Percentiles rank a stretch among this genome's conserved stretches.
Conservation (phyloP, 2,888 invertebrate genomes). For the Serrognathus titanus region DNA sequence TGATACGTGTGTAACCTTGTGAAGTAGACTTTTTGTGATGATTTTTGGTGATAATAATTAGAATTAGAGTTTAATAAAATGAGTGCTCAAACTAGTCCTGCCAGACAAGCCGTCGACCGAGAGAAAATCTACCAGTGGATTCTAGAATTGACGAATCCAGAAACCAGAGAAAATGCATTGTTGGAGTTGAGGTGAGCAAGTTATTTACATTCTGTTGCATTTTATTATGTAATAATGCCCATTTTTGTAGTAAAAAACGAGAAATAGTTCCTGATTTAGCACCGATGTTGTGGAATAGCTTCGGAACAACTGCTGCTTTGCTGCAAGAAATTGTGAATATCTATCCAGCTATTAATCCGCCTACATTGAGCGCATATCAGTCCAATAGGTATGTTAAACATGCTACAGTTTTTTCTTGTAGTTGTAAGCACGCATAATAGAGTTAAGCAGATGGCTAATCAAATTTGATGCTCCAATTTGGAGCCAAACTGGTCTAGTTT, state of each 20-base stretch:
- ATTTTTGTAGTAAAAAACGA: slow-evolving; percentile 65
- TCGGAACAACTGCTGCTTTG: slow-evolving; percentile 92
- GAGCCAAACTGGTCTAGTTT: too few relatives aligned
- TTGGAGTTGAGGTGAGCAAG: slow-evolving; percentile 76
- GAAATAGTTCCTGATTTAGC: slow-evolving; percentile 94
- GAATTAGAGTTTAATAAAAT: slow-evolving; percentile 44
- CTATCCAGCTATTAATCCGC: slow-evolving; percentile 97
- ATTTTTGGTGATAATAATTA: too few relatives aligned
- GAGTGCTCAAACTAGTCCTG: slow-evolving; percentile 77
- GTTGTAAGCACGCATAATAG: too few relatives aligned
- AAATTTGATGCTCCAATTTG: too few relatives aligned
- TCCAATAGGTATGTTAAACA: slow-evolving; percentile 64
- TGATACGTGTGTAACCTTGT: too few relatives aligned
- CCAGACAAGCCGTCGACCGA: slow-evolving; percentile 71
- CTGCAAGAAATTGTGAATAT: slow-evolving; percentile 97
- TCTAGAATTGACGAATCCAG: slow-evolving; percentile 85
- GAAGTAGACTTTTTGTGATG: too few relatives aligned
- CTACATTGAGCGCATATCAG: slow-evolving; percentile 95
- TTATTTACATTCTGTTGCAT: slow-evolving; percentile 1
- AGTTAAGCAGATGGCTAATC: too few relatives aligned
- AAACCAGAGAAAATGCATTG: slow-evolving; percentile 94
- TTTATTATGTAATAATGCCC: not conserved
- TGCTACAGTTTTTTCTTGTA: not conserved
- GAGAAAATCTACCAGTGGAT: slow-evolving; percentile 94
- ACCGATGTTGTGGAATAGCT: slow-evolving; percentile 98